These are phyloP conservation scores for Rosalia funebris DNA, from an alignment of 2,888 invertebrate genomes.

Conservation along the genomic window DNA sequence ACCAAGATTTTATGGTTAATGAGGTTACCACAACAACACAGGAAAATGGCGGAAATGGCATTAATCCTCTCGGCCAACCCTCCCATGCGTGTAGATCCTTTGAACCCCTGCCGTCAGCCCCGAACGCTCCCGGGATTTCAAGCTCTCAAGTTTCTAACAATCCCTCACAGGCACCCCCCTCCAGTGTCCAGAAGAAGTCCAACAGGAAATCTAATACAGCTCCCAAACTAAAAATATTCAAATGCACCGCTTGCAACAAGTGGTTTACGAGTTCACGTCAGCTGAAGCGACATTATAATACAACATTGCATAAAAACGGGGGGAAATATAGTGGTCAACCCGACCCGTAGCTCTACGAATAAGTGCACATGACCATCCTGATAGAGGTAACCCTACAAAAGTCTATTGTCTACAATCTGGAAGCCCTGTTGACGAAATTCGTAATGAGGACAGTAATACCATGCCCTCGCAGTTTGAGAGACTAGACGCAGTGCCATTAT, in stretches of 20 bases:
- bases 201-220: constrained; percentile 94
- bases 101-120: constrained; percentile 70
- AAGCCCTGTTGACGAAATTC: constrained; percentile 59
- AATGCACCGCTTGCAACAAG: constrained; percentile 92
- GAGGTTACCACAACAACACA: constrained; percentile 66
- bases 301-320: constrained; percentile 90
- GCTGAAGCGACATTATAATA: constrained; percentile 90
- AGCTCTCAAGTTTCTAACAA: constrained; percentile 74
- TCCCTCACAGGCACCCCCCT: constrained; percentile 62
- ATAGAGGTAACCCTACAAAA: constrained; percentile 70
- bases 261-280: constrained; percentile 96
- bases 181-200: constrained; percentile 74
- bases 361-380: constrained; percentile 85
- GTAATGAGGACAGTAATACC: constrained; percentile 55
- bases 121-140: constrained; percentile 68
- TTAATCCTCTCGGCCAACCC: constrained; percentile 48
- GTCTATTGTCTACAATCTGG: constrained; percentile 57
- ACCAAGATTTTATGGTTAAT: constrained; percentile 66
- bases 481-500: constrained; percentile 64
- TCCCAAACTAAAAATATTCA: constrained; percentile 89
- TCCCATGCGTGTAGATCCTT: constrained; percentile 71
- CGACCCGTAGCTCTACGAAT: constrained; percentile 87
- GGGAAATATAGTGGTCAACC: constrained; percentile 88
- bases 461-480: constrained; percentile 67
- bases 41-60: constrained; percentile 64